Evolutionary conservation across 2,113 vertebrate species (phyloP).

Genomic region (Sceloporus undulatus): DNA sequence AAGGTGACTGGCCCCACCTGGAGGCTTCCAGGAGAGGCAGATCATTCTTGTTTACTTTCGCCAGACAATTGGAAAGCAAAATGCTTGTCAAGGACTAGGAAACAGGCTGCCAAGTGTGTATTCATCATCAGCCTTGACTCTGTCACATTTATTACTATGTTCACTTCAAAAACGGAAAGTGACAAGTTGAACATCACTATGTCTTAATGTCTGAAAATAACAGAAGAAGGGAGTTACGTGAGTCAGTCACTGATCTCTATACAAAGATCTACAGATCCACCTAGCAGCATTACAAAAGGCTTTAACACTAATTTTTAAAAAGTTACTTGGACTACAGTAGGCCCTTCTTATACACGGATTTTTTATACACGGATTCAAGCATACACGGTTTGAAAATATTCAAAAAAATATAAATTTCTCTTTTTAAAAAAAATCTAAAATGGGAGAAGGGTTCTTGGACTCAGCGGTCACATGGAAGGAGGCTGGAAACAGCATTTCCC

Average conservation of each 20-base stretch:
- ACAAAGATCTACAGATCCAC: not conserved
- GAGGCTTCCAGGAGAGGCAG: too few relatives aligned
- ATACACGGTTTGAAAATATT: too few relatives aligned
- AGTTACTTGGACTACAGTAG: not conserved
- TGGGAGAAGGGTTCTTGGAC: too few relatives aligned
- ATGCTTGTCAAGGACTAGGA: not conserved
- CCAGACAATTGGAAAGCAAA: not conserved
- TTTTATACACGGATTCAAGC: too few relatives aligned
- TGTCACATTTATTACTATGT: not conserved
- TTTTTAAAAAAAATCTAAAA: too few relatives aligned
- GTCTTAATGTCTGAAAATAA: not conserved
- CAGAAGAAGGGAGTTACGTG: not conserved
- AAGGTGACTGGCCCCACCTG: too few relatives aligned
- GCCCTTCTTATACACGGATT: too few relatives aligned
- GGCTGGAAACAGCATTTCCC: too few relatives aligned
- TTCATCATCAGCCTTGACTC: slow-evolving; percentile 5
- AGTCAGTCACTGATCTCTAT: not conserved
- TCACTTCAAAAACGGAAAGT: not conserved
- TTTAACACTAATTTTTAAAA: not conserved
- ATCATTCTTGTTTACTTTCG: too few relatives aligned
- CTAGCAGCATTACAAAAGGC: not conserved
- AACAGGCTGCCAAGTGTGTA: slow-evolving; percentile 1
- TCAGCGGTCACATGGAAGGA: too few relatives aligned
- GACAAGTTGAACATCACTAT: not conserved
- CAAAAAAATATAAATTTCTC: too few relatives aligned